A percentile compares a stretch with the other conserved stretches of the same genome.
Conservation (phyloP, 2,888 invertebrate species). For the Lutraria lutraria region DNA sequence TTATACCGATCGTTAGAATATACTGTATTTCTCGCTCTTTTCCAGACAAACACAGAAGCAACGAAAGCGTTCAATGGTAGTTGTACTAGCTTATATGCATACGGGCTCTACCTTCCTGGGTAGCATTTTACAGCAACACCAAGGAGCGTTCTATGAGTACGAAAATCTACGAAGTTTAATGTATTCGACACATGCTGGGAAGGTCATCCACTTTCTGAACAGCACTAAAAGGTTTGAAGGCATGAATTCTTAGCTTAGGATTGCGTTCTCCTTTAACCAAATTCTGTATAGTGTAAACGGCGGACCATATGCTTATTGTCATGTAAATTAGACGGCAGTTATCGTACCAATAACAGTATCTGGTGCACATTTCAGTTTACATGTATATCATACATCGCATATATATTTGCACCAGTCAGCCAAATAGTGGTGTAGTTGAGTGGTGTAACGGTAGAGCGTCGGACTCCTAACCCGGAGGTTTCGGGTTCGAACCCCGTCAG, state of each 20-base stretch:
- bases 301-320: too few species aligned
- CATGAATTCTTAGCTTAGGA: not conserved
- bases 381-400: too few species aligned
- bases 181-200: slow-evolving; percentile 17
- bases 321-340: too few species aligned
- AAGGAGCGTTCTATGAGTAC: slow-evolving; percentile 60
- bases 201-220: slow-evolving; percentile 45
- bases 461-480: too few species aligned
- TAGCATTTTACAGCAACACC: slow-evolving; percentile 55
- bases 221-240: slow-evolving; percentile 41
- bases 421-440: too few species aligned
- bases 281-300: too few species aligned
- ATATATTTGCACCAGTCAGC: too few species aligned
- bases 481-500: too few species aligned
- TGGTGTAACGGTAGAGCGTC: too few species aligned
- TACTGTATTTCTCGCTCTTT: not conserved
- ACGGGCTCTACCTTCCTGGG: slow-evolving; percentile 63
- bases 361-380: too few species aligned
- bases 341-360: too few species aligned
- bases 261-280: too few species aligned
- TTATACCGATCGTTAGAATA: not conserved
- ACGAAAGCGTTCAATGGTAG: slow-evolving; percentile 25
- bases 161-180: slow-evolving; percentile 58
- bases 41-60: not conserved
- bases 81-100: slow-evolving; percentile 67